Conservation (phyloP, 2,888 invertebrate genomes). For the Coremacera marginata region DNA sequence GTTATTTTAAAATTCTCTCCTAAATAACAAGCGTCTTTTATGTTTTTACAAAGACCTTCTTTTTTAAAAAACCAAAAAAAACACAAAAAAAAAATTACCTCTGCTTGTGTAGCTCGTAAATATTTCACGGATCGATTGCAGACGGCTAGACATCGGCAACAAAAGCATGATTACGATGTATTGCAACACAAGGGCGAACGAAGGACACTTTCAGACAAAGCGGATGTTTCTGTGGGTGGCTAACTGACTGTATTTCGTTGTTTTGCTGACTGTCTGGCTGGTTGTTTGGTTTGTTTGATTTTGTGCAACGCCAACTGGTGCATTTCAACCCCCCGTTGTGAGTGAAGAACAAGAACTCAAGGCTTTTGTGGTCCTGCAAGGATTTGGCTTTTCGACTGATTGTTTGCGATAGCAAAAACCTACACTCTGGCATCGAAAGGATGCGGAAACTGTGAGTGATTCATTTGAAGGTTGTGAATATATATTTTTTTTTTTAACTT, state of each 20-base stretch:
- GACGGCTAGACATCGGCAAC: constrained; percentile 50
- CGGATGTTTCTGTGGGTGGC: not conserved
- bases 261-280: not conserved
- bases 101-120: constrained; percentile 2
- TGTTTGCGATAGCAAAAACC: not conserved
- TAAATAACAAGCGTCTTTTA: no score
- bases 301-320: not conserved
- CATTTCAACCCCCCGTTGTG: not conserved
- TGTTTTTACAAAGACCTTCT: no score
- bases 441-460: not conserved
- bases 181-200: not conserved
- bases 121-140: constrained; percentile 49
- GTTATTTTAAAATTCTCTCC: no score
- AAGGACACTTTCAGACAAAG: not conserved
- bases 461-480: no score
- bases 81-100: not conserved
- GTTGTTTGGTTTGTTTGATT: not conserved
- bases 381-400: constrained; percentile 26
- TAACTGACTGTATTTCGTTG: not conserved
- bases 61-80: not conserved
- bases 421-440: not conserved
- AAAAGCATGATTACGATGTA: constrained; percentile 27
- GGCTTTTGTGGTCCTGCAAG: constrained; percentile 22
- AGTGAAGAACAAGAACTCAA: constrained; percentile 2
- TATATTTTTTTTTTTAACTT: not conserved